Base-by-base conservation (phyloP, 2,888 invertebrate species). In the Amphiduros pacificus region DNA sequence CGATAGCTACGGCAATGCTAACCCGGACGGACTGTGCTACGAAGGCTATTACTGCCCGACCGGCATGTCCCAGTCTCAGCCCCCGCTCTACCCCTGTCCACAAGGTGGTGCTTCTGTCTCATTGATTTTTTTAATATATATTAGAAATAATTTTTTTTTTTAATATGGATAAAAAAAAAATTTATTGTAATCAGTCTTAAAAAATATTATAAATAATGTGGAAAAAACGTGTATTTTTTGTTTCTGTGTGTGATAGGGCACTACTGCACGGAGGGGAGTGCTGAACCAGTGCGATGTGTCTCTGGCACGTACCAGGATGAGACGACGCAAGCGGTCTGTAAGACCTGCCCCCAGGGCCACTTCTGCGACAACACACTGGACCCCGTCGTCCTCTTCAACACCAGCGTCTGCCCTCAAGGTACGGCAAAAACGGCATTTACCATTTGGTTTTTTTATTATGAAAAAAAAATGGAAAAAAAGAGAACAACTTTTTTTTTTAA, bases 241-340 rank as follows among this genome's bases (percentile, higher is more conserved):
- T 36, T 62, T 50, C 17, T 28, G 2, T 29, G 41, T 56, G 57
- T 26, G 57, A 1, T 61, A 78, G 79, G 80, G 62, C 73, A 79
- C 63, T 70, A 72, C 58, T 80, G 80, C 65, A 70, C 75, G 20
- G 48, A 57, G 6, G 78, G 78, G 32, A 75, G 74, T 57, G 71
- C 73, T 40, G 69, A 71, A 44, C 69, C 73, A 5, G 63, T 77
- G n/a, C 65, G 78, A 5, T 80, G 80, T 70, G 61, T 32, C n/a
- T 71, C 75, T 3, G 80, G 80, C 0, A 69, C 63, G 1, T 80
- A 80, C 64, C 78, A 79, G 60, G 78, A 79, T 67, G 72, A 77
- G 55, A 68, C 63, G 11, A 56, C 73, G 11, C 75, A 79, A 61
- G 69, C 63, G 1, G 58, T 61, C 2, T 80, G 80, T 64, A 78